Evolutionary conservation across 2,888 invertebrate species (phyloP), one percentile per base, ranked within the genome.

Genomic region (Ashinkailepas kermadecensis): DNA sequence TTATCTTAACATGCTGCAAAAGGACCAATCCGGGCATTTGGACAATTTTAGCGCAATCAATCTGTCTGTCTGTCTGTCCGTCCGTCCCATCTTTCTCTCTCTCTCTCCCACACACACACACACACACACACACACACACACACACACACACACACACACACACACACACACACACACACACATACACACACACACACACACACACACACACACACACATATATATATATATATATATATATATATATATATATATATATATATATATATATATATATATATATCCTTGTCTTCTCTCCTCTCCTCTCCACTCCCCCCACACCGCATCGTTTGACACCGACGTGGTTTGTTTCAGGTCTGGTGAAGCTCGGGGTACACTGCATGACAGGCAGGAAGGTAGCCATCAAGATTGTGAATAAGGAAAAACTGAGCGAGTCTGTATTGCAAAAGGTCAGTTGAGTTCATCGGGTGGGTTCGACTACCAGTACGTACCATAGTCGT

Each of bases 361-460:
- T 99, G 82, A 99, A 99, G 88, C 91, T 99, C 87, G 99, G 99
- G 81, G 94, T 99, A 81, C 99, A 99, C 87, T 99, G 99, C 89
- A 96, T 99, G 86, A 94, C 97, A 82, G 98, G 98, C 81, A 97
- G 96, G 89, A 97, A 99, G 89, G 99, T 99, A 83, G 99, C 99
- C 85, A 95, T 99, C 87, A 99, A 99, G 90, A 99, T 99, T 87
- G 98, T 99, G 88, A 99, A 99, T 90, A 91, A 99, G 86, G 99
- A 99, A 88, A 99, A 99, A 89, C 92, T 99, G 84, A 98, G 97
- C 88, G 99, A 99, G 90, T 98, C 98, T 85, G 99, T 99, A 84
- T 91, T 99, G 86, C 97, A 98, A 94, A 99, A 99, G 93, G 94
- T 94, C 89, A 89, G 88, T 83, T 39, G 39, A 39, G 39, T 39